Evolutionary conservation across 2,113 vertebrate genomes (phyloP).

Genomic region (Triplophysa tibetana): DNA sequence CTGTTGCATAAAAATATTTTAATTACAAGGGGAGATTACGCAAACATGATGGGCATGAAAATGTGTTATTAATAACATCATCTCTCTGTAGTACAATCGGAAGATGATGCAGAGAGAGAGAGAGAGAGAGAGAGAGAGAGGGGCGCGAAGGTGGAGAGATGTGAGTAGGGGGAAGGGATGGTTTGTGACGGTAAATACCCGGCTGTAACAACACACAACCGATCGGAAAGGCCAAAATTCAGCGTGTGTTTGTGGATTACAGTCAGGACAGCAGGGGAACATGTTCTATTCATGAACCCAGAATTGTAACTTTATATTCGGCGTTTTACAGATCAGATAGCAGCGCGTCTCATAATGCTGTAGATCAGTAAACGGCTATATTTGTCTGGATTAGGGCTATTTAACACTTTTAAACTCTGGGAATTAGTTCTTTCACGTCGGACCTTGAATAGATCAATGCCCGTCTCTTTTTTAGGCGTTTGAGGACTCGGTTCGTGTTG

Average conservation of each 20-base stretch:
- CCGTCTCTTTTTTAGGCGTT: not conserved
- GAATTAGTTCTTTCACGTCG: slow-evolving; percentile 27
- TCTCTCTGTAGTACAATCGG: too few species aligned
- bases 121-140: too few species aligned
- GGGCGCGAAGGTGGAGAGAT: not conserved
- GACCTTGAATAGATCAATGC: slow-evolving; percentile 13
- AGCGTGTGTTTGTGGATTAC: not conserved
- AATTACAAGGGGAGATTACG: too few species aligned
- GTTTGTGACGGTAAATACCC: slow-evolving; percentile 42
- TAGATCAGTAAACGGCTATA: slow-evolving; percentile 6
- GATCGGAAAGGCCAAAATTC: slow-evolving; percentile 6
- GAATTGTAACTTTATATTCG: not conserved
- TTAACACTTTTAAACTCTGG: slow-evolving; percentile 2
- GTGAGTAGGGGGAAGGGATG: not conserved
- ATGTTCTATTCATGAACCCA: not conserved
- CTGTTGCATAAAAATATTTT: too few species aligned
- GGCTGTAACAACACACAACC: slow-evolving; percentile 56
- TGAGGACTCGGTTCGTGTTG: not conserved
- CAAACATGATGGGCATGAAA: too few species aligned
- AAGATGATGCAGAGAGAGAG: too few species aligned
- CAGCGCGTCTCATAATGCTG: not conserved
- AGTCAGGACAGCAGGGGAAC: not conserved
- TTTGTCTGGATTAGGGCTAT: slow-evolving; percentile 8
- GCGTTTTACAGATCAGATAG: not conserved
- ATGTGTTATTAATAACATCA: too few species aligned